phyloP scores from a whole-genome alignment of 1,140 invertebrate genomes.

The Ruditapes philippinarum region DNA sequence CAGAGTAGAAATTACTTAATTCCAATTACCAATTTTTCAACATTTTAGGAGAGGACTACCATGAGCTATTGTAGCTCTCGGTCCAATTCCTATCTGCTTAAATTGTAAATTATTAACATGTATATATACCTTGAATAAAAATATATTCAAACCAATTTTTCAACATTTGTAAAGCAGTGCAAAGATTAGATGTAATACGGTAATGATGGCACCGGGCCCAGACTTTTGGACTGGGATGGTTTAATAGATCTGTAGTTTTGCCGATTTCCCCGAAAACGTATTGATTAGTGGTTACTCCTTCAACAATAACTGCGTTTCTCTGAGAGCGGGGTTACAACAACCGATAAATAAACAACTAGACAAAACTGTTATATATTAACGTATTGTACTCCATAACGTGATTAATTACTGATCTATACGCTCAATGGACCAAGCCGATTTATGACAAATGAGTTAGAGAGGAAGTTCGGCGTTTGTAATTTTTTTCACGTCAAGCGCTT shows the following conservation, averaged over 20 bases:
- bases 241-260: conserved; percentile 14
- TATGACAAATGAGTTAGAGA: not conserved
- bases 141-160: too few relatives aligned
- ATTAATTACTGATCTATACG: conserved; percentile 12
- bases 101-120: too few relatives aligned
- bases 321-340: not conserved
- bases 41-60: too few relatives aligned
- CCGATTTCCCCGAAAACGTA: conserved; percentile 27
- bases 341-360: conserved; percentile 31
- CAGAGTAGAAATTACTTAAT: too few relatives aligned
- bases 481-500: not conserved
- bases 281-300: conserved; percentile 16
- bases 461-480: conserved; percentile 6
- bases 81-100: too few relatives aligned
- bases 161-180: too few relatives aligned
- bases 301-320: conserved; percentile 26
- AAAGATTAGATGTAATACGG: not conserved
- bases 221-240: conserved; percentile 2
- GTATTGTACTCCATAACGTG: not conserved
- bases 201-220: conserved; percentile 10
- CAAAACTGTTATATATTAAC: conserved; percentile 6
- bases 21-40: too few relatives aligned
- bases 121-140: too few relatives aligned
- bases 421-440: not conserved
- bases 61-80: too few relatives aligned